Conservation (phyloP, 2,888 invertebrate species). For the Yponomeuta evonymella region DNA sequence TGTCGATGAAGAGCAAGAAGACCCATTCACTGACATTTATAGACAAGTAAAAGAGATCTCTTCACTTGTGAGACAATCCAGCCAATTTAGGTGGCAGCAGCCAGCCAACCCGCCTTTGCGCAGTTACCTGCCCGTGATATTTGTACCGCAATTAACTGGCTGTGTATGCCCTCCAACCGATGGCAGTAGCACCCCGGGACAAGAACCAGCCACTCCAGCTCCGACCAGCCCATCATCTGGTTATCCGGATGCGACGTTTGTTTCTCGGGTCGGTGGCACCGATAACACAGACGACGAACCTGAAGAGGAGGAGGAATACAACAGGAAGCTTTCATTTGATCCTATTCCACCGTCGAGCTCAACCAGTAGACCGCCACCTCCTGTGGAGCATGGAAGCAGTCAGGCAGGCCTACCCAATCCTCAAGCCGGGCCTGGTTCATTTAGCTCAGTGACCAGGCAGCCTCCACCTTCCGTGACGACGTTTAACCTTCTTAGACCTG, state of each 20-base stretch:
- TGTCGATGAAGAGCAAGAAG: conserved; percentile 23
- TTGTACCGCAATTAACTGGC: conserved; percentile 13
- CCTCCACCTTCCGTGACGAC: background rate
- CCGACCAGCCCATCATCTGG: background rate
- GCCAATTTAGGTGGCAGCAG: conserved; percentile 20
- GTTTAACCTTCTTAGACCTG: background rate
- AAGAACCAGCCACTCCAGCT: background rate
- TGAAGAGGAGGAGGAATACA: conserved; percentile 32
- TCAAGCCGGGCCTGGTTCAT: conserved; percentile 10
- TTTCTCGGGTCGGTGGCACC: conserved; percentile 38
- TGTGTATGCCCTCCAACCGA: conserved; percentile 14
- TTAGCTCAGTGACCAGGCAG: conserved; percentile 8
- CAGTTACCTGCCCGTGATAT: conserved; percentile 20
- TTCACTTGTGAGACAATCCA: conserved; percentile 23
- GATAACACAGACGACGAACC: conserved; percentile 38
- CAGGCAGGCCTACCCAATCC: conserved; percentile 29
- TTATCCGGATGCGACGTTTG: background rate
- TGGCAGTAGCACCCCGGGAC: background rate
- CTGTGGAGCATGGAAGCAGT: conserved; percentile 45
- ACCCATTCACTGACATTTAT: conserved; percentile 25
- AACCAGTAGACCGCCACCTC: conserved; percentile 30
- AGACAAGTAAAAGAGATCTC: conserved; percentile 27
- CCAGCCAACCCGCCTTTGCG: conserved; percentile 3
- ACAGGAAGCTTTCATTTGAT: conserved; percentile 53
- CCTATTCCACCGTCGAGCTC: conserved; percentile 37